Percentiles rank a stretch among this genome's conserved stretches.
Conservation (phyloP, 2,797 vertebrate species). For the Platyrinchus mystaceus region DNA sequence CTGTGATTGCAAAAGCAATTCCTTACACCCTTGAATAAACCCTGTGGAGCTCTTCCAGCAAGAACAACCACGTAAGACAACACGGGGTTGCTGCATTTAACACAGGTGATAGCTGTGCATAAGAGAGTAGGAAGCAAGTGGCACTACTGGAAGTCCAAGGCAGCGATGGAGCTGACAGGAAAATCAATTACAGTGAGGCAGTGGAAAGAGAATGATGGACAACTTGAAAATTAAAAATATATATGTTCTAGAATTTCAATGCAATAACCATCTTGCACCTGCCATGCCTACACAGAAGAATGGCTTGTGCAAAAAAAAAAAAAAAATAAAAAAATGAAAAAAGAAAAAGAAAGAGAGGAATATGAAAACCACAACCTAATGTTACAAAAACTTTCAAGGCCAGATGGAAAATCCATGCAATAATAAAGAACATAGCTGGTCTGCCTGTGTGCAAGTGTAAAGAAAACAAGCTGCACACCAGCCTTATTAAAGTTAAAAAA, state of each 20-base stretch:
- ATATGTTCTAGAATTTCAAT: constrained; percentile 5
- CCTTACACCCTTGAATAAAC: not conserved
- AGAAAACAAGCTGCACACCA: not conserved
- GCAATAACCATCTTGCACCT: constrained; percentile 25
- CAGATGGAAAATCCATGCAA: not conserved
- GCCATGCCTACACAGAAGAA: not conserved
- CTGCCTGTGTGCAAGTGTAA: not conserved
- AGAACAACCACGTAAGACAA: not conserved
- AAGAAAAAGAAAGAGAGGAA: not conserved
- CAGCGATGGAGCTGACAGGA: not conserved
- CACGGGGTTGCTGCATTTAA: not conserved
- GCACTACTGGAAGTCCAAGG: not conserved
- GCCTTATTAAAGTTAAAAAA: not conserved
- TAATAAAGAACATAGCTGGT: not conserved
- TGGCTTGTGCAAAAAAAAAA: not conserved
- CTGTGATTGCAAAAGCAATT: constrained; percentile 28
- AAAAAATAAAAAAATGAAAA: not conserved
- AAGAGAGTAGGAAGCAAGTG: not conserved
- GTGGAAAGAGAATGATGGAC: constrained; percentile 36
- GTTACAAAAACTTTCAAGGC: not conserved
- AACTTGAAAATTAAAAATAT: not conserved
- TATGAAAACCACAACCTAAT: not conserved
- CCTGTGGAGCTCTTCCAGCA: not conserved
- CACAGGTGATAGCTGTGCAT: not conserved
- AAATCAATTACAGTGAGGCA: constrained; percentile 27